Conservation (phyloP, 2,113 vertebrate species). For the Propithecus coquereli region DNA sequence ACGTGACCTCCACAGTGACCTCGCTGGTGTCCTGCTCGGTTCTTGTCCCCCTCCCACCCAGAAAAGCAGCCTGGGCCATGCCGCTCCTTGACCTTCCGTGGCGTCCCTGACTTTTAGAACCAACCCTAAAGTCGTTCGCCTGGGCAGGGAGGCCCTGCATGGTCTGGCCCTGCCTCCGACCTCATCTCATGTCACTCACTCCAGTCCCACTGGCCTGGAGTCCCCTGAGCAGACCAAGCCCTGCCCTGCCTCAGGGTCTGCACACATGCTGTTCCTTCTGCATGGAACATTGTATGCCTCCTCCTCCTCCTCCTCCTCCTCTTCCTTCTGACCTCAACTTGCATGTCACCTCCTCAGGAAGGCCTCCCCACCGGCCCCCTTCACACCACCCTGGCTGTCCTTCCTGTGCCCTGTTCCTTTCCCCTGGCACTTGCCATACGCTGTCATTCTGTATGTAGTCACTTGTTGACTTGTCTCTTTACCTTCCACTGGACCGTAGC, state of each 20-base stretch:
- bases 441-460: neutral
- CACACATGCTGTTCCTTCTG: neutral
- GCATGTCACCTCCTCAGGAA: neutral
- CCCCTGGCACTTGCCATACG: rapidly evolving
- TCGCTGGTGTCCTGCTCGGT: rapidly evolving
- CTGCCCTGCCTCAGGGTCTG: neutral
- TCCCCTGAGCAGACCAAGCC: neutral
- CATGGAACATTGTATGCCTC: neutral
- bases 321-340: neutral
- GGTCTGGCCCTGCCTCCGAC: neutral
- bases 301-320: neutral
- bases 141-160: neutral
- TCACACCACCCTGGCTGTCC: no score
- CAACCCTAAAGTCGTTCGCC: neutral
- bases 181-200: neutral
- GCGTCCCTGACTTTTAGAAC: neutral
- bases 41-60: no score
- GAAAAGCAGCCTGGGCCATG: neutral
- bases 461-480: neutral
- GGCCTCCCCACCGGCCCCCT: rapidly evolving
- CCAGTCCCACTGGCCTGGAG: neutral
- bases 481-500: neutral
- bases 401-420: neutral
- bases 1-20: rapidly evolving
- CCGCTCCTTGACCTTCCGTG: neutral